Conservation (phyloP, 2,888 invertebrate genomes). For the Danaus chrysippus region DNA sequence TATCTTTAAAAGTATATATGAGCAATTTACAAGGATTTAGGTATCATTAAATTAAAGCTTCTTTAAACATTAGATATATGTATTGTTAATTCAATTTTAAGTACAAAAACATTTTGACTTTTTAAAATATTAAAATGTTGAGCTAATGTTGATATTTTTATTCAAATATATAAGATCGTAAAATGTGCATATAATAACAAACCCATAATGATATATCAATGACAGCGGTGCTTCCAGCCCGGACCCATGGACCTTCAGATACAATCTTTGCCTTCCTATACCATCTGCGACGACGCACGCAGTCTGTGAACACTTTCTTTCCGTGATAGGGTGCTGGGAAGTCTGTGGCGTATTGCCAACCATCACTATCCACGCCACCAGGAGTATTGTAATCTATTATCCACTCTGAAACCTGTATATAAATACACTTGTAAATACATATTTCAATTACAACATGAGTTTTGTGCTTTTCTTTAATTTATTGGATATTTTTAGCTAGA, state of each 20-base stretch:
- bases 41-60: too few relatives aligned
- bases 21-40: too few relatives aligned
- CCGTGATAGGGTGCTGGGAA: conserved; percentile 93
- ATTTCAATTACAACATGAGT: too few relatives aligned
- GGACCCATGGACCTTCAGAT: conserved; percentile 93
- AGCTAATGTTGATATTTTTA: too few relatives aligned
- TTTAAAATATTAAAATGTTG: too few relatives aligned
- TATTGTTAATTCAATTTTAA: too few relatives aligned
- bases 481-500: too few relatives aligned
- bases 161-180: neutral
- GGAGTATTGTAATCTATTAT: conserved; percentile 93
- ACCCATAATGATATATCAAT: conserved; percentile 88
- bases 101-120: too few relatives aligned
- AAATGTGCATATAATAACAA: conserved; percentile 34
- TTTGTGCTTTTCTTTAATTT: too few relatives aligned
- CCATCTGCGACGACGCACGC: conserved; percentile 91
- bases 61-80: too few relatives aligned
- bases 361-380: conserved; percentile 93
- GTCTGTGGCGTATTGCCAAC: conserved; percentile 97
- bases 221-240: conserved; percentile 91
- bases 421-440: neutral
- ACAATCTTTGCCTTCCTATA: conserved; percentile 88
- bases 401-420: conserved; percentile 88
- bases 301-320: conserved; percentile 92
- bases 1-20: too few relatives aligned